phyloP scores from a whole-genome alignment of 2,797 vertebrate species.

The Pterois miles region DNA sequence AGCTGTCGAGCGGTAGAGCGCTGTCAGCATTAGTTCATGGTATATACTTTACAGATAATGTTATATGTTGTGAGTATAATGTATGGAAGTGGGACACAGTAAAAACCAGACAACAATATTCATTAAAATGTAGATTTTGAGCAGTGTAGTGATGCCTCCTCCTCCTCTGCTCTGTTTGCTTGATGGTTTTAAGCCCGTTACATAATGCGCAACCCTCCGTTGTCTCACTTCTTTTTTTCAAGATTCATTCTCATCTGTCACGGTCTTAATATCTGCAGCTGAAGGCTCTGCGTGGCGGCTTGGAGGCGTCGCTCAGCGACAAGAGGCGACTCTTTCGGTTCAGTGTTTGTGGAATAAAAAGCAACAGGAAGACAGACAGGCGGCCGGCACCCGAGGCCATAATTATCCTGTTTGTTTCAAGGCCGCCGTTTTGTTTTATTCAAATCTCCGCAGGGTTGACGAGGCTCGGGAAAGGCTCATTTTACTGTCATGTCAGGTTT shows the following conservation, averaged over 20 bases:
- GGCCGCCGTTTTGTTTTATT: constrained; percentile 76
- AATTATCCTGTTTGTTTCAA: constrained; percentile 82
- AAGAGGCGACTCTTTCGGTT: constrained; percentile 55
- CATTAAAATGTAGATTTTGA: constrained; percentile 7
- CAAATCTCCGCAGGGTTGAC: constrained; percentile 71
- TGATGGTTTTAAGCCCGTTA: constrained; percentile 21
- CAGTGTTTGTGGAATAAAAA: constrained; percentile 63
- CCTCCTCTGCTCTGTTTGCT: background rate
- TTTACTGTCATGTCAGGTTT: constrained; percentile 76
- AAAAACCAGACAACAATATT: background rate
- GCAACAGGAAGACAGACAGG: constrained; percentile 60
- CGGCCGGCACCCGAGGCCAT: constrained; percentile 66
- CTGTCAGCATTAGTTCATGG: background rate
- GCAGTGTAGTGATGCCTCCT: background rate
- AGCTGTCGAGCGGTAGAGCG: background rate
- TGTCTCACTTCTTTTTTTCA: background rate
- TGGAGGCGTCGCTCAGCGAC: constrained; percentile 38
- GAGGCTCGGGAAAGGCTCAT: constrained; percentile 63
- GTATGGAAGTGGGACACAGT: background rate
- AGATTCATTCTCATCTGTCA: constrained; percentile 55
- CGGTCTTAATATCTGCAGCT: constrained; percentile 26
- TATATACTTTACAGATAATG: background rate
- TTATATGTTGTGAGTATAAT: background rate
- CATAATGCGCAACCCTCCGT: constrained; percentile 27
- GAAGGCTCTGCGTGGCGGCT: constrained; percentile 35